phyloP scores from a whole-genome alignment of 2,113 vertebrate genomes.

The Archilochus colubris region DNA sequence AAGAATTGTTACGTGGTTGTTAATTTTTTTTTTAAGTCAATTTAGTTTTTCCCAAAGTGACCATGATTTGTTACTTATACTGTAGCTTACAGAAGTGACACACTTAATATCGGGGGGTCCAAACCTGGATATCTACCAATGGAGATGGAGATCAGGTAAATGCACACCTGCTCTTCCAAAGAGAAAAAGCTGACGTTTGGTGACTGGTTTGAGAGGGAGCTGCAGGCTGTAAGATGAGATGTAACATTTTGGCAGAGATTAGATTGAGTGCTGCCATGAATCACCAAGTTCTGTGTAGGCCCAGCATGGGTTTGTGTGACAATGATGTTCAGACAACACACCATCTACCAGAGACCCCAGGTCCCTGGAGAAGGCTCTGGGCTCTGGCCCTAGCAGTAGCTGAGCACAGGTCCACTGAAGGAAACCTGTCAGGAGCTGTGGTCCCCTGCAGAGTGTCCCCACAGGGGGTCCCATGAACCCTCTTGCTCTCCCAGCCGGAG shows the following conservation, averaged over 20 bases:
- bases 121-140: conserved; percentile 80
- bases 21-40: conserved; percentile 16
- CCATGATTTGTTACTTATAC: conserved; percentile 77
- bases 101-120: conserved; percentile 81
- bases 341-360: not conserved
- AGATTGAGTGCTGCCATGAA: not conserved
- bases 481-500: conserved; percentile 46
- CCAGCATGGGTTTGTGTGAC: conserved; percentile 59
- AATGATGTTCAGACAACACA: not conserved
- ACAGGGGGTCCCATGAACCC: not conserved
- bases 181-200: conserved; percentile 28
- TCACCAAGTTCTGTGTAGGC: not conserved
- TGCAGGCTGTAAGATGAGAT: not conserved
- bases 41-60: conserved; percentile 68
- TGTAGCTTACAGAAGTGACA: conserved; percentile 81
- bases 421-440: conserved; percentile 22
- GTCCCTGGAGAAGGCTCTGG: conserved; percentile 17
- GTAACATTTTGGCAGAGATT: not conserved
- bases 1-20: conserved; percentile 54
- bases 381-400: not conserved
- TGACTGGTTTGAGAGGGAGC: conserved; percentile 48
- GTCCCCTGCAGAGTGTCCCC: not conserved
- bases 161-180: conserved; percentile 68
- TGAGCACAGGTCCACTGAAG: not conserved
- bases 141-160: conserved; percentile 81